Percentiles rank a stretch among this genome's conserved stretches.
Evolutionary conservation across 2,888 invertebrate genomes (phyloP).

Genomic region (Didymodactylos carnosus): DNA sequence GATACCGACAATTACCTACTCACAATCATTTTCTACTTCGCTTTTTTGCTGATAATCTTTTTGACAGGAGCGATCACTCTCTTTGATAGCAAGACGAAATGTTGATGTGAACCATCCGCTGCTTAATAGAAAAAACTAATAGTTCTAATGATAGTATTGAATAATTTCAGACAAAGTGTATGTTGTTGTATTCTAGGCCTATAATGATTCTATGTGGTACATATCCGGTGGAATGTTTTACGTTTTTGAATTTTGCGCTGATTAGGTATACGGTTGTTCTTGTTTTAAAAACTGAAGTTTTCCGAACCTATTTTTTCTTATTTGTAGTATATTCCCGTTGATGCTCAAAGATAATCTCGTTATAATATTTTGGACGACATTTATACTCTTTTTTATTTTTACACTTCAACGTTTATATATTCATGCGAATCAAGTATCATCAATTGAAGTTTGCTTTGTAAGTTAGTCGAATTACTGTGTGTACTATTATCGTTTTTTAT

Average conservation of each 20-base stretch:
- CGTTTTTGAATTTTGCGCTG: neutral
- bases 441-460: neutral
- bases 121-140: too few species aligned
- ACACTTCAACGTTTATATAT: neutral
- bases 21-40: too few species aligned
- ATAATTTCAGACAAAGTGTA: too few species aligned
- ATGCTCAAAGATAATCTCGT: neutral
- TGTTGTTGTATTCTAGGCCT: neutral
- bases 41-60: too few species aligned
- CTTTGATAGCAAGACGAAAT: too few species aligned
- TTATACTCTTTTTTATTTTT: neutral
- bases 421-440: neutral
- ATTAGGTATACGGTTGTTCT: neutral
- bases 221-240: neutral
- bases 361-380: neutral
- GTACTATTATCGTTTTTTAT: constrained; percentile 8
- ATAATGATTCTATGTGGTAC: neutral
- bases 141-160: too few species aligned
- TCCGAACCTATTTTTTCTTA: neutral
- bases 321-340: neutral
- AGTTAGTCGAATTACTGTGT: constrained; percentile 37
- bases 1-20: too few species aligned
- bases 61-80: too few species aligned
- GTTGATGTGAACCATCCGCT: too few species aligned
- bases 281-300: too few species aligned